Conservation (phyloP, 2,888 invertebrate species). For the Drosophila nr. perissopoda region DNA sequence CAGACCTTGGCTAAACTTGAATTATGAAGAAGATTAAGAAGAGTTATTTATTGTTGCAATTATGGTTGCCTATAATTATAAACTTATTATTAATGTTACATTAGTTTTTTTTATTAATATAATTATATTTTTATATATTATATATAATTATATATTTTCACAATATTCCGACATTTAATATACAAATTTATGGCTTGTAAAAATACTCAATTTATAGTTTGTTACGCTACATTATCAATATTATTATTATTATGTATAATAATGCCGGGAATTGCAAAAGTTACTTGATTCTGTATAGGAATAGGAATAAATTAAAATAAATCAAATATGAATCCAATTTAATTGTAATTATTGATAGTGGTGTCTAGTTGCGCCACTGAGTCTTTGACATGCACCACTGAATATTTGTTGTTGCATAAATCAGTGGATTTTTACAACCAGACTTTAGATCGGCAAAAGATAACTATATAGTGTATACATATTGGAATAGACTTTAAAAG, state of each 20-base stretch:
- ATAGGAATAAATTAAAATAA: background rate
- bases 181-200: background rate
- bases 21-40: background rate
- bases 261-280: background rate
- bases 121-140: background rate
- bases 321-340: background rate
- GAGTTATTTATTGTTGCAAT: slow-evolving; percentile 1
- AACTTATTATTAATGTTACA: background rate
- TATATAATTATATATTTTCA: background rate
- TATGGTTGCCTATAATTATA: background rate
- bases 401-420: slow-evolving; percentile 35
- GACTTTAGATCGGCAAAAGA: background rate
- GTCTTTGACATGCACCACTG: slow-evolving; percentile 35
- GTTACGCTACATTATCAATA: background rate
- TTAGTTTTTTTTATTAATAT: background rate
- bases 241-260: background rate
- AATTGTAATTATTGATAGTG: slow-evolving; percentile 2
- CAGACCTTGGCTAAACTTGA: slow-evolving; percentile 1
- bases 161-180: background rate
- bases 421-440: background rate
- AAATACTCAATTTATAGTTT: background rate
- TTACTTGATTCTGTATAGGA: background rate
- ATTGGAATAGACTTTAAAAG: background rate
- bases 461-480: background rate
- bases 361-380: slow-evolving; percentile 29